Evolutionary conservation across 2,113 vertebrate genomes (phyloP).

Genomic region (Mastomys natalensis): DNA sequence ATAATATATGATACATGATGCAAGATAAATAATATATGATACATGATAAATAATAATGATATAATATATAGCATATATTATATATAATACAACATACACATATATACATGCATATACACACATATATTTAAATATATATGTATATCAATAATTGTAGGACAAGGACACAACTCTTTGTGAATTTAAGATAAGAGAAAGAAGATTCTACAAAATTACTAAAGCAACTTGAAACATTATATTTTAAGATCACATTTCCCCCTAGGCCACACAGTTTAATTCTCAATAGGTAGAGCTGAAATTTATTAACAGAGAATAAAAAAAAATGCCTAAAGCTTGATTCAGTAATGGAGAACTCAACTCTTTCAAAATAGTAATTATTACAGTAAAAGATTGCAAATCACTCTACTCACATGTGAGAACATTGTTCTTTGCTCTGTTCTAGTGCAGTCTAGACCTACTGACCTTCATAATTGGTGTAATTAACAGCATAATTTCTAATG

Average conservation of each 20-base stretch:
- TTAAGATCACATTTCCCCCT: background rate
- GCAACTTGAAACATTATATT: constrained; percentile 42
- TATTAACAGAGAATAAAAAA: constrained; percentile 44
- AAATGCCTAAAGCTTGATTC: constrained; percentile 17
- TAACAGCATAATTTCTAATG: constrained; percentile 44
- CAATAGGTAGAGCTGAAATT: constrained; percentile 20
- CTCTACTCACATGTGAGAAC: background rate
- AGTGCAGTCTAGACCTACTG: background rate
- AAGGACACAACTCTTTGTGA: background rate
- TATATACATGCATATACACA: background rate
- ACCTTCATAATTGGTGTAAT: background rate
- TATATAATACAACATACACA: background rate
- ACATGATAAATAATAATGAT: background rate
- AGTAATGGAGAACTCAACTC: background rate
- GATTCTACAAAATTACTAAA: constrained; percentile 7
- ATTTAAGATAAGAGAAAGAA: constrained; percentile 15
- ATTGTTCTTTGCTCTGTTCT: background rate
- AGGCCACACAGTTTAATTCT: constrained; percentile 56
- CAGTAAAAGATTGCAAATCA: background rate
- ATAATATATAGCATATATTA: background rate
- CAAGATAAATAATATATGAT: too few species aligned
- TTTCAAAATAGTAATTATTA: constrained; percentile 35
- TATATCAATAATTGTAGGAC: background rate
- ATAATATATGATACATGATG: background rate
- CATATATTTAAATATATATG: background rate